These are phyloP conservation scores for Rhabdornis inornatus DNA, from an alignment of 2,113 vertebrate species.

Conservation along the genomic window DNA sequence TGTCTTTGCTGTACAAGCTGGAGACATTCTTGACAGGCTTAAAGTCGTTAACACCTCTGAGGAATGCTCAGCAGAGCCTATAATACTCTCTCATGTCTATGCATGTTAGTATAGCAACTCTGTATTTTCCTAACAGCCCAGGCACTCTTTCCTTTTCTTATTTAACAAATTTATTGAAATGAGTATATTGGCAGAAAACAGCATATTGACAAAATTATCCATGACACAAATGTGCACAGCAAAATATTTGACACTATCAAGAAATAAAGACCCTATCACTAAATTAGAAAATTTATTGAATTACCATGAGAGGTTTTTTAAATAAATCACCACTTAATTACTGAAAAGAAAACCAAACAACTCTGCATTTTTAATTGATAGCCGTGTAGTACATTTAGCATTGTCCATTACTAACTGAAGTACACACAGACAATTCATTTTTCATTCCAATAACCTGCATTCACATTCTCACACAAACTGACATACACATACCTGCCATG, in stretches of 20 bases:
- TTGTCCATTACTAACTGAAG: not conserved
- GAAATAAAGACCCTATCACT: not conserved
- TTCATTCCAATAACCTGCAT: not conserved
- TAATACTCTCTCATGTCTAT: not conserved
- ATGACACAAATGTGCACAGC: not conserved
- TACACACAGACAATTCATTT: not conserved
- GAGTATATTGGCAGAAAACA: not conserved
- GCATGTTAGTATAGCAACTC: slow-evolving; percentile 13
- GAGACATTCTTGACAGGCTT: slow-evolving; percentile 76
- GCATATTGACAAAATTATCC: not conserved
- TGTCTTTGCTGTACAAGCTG: slow-evolving; percentile 66
- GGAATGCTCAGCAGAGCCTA: slow-evolving; percentile 35
- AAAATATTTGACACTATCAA: slow-evolving; percentile 27
- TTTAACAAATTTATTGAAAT: slow-evolving; percentile 44
- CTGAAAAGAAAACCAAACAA: not conserved
- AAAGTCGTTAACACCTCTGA: slow-evolving; percentile 63
- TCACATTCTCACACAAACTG: not conserved
- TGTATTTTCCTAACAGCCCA: not conserved
- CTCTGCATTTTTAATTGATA: not conserved
- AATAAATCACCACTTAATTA: slow-evolving; percentile 14
- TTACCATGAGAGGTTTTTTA: not conserved
- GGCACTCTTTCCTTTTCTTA: not conserved
- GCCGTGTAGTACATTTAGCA: not conserved
- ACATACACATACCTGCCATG: not conserved
- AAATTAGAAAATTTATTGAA: slow-evolving; percentile 10